Evolutionary conservation across 2,888 invertebrate genomes (phyloP), one percentile per base, ranked within the genome.

Genomic region (Drosophila meridiana): DNA sequence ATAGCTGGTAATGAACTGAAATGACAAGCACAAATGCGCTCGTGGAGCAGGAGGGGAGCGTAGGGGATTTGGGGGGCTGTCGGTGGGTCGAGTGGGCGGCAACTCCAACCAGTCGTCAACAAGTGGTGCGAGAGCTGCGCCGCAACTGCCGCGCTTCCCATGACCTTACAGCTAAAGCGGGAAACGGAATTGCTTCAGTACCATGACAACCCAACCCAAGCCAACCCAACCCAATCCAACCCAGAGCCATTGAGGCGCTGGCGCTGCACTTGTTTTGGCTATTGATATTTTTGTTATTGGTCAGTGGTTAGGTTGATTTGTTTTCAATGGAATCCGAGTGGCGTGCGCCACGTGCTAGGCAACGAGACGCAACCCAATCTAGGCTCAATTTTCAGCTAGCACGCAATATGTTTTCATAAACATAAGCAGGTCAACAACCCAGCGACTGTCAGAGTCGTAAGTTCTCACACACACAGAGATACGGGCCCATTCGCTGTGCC

Each of bases 111-210:
- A 68, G 63, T 65, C 65, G 73, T 26, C 60, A 59, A 74, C 69
- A 65, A 65, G 56, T 28, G 57, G 28, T 45, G 40, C 45, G 38
- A 68, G 76, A 71, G 66, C 67, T 71, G 77, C 57, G 52, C 32
- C 67, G 71, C 90, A 91, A 84, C 78, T 91, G 91, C 75, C 67
- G 55, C 69, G 78, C 76, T 91, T 91, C 91, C 84, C 91, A 91
- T 89, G 90, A 87, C 90, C 91, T 90, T 86, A 88, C 5, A 20
- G 74, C 55, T 71, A 75, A 73, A 83, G 83, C 80, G 86, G 86
- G 77, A 83, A 77, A 66, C 73, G 63, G 81, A 78, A 78, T 78
- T 78, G 78, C 68, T 75, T 70, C 53, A 64, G 52, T 56, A 64
- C 76, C 77, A 84, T 82, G 79, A 72, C 81, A 83, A 87, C 78